Evolutionary conservation across 2,888 invertebrate species (phyloP).

Genomic region (Danaus chrysippus): DNA sequence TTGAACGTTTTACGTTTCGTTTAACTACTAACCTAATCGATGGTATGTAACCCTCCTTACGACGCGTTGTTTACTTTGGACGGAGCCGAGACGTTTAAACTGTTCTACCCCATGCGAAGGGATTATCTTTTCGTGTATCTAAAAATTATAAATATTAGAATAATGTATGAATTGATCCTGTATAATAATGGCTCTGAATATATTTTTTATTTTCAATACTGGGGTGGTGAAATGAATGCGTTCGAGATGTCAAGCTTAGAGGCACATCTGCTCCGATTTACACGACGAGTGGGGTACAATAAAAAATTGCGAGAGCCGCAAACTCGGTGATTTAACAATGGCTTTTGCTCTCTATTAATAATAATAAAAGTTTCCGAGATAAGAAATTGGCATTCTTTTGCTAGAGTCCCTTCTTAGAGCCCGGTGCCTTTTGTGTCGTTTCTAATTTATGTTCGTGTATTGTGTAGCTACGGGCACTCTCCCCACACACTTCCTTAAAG

Average conservation of each 20-base stretch:
- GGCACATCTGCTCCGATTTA: slow-evolving; percentile 73
- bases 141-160: slow-evolving; percentile 45
- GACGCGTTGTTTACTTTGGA: slow-evolving; percentile 8
- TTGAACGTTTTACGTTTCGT: slow-evolving; percentile 14
- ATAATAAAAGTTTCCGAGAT: slow-evolving; percentile 67
- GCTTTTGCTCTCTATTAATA: slow-evolving; percentile 61
- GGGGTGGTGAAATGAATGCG: slow-evolving; percentile 50
- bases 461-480: slow-evolving; percentile 65
- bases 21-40: slow-evolving; percentile 15
- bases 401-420: slow-evolving; percentile 73
- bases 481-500: slow-evolving; percentile 72
- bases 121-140: slow-evolving; percentile 24
- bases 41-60: slow-evolving; percentile 14
- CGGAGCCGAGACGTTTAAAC: not conserved
- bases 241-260: slow-evolving; percentile 46
- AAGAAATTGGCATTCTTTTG: slow-evolving; percentile 77
- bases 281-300: slow-evolving; percentile 41
- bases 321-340: slow-evolving; percentile 66
- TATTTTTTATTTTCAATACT: slow-evolving; percentile 35
- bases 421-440: slow-evolving; percentile 71
- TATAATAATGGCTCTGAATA: slow-evolving; percentile 45
- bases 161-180: slow-evolving; percentile 52
- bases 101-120: too few species aligned
- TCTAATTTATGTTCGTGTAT: slow-evolving; percentile 77
- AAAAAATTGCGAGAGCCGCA: slow-evolving; percentile 52